A percentile compares a stretch with the other conserved stretches of the same genome.
phyloP scores from a whole-genome alignment of 2,113 vertebrate species.

The Pristiophorus japonicus region DNA sequence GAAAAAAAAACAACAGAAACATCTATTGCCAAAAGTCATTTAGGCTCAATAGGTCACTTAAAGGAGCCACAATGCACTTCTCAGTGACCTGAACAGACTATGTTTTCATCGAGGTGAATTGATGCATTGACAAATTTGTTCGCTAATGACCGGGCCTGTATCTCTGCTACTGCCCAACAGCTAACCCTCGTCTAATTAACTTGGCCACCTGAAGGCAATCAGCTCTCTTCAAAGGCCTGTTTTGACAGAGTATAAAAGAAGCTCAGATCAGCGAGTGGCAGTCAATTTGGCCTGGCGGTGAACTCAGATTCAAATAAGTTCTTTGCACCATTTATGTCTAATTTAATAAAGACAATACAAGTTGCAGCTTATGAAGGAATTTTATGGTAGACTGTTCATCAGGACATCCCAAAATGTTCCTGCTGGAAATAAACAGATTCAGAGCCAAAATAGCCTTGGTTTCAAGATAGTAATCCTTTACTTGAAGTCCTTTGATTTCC shows the following conservation, averaged over 20 bases:
- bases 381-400: not conserved
- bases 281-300: not conserved
- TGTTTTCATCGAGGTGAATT: not conserved
- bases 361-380: not conserved
- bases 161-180: not conserved
- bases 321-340: not conserved
- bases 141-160: not conserved
- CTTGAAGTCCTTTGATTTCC: not conserved
- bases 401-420: not conserved
- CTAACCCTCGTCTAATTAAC: not conserved
- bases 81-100: not conserved
- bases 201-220: not conserved
- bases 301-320: not conserved
- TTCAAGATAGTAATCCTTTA: not conserved
- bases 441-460: not conserved
- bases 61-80: not conserved
- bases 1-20: not conserved
- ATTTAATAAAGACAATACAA: not conserved
- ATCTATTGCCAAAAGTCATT: not conserved
- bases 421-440: not conserved
- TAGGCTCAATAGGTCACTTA: not conserved
- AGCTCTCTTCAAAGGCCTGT: not conserved
- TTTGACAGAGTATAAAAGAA: not conserved
- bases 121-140: not conserved
- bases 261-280: not conserved